Percentiles rank a stretch among this genome's conserved stretches.
phyloP scores from a whole-genome alignment of 2,113 vertebrate genomes.

The Hyperopisus bebe region DNA sequence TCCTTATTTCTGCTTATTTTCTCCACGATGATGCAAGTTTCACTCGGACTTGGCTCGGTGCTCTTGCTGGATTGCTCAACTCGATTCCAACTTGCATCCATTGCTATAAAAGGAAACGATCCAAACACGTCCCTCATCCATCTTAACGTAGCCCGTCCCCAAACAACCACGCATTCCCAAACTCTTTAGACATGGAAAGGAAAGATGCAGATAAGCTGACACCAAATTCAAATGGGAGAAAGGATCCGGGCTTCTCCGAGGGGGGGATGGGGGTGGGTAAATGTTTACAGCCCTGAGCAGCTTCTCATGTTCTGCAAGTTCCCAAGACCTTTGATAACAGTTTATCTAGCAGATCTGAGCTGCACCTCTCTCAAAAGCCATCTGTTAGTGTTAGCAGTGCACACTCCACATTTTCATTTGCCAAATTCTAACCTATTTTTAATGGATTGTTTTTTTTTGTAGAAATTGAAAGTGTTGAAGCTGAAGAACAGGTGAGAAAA shows the following conservation, averaged over 20 bases:
- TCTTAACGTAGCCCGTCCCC: background rate
- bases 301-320: background rate
- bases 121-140: background rate
- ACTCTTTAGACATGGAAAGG: background rate
- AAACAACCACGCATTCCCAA: background rate
- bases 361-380: background rate
- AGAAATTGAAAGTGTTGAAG: constrained; percentile 41
- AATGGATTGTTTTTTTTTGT: constrained; percentile 27
- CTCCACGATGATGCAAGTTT: background rate
- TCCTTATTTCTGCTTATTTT: constrained; percentile 16
- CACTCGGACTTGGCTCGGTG: background rate
- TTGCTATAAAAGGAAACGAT: background rate
- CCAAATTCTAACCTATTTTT: background rate
- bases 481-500: constrained; percentile 40
- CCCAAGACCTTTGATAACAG: background rate
- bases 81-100: background rate
- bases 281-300: background rate
- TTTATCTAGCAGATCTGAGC: background rate
- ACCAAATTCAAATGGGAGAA: background rate
- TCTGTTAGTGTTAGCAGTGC: background rate
- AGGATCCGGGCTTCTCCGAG: background rate
- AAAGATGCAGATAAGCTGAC: background rate
- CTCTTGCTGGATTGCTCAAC: background rate
- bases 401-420: background rate
- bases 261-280: background rate